Percentiles rank a stretch among this genome's conserved stretches.
phyloP scores from a whole-genome alignment of 2,888 invertebrate genomes.

The Sinelater perroti region DNA sequence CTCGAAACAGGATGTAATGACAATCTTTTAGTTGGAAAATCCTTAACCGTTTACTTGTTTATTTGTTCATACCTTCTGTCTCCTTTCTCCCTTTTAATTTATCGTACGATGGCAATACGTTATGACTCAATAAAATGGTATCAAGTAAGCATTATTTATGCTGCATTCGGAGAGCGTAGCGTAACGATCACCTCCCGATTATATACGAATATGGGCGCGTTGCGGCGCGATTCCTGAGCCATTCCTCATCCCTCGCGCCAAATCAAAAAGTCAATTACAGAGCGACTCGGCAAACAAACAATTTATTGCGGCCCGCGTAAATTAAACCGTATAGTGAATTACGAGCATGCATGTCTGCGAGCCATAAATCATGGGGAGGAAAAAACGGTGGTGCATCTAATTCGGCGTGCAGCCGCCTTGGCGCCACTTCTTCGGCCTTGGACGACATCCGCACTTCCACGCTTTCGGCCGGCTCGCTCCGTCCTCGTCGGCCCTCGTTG shows the following conservation, averaged over 20 bases:
- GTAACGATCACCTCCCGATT: too few species aligned
- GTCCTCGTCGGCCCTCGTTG: slow-evolving; percentile 16
- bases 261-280: slow-evolving; percentile 21
- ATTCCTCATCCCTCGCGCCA: slow-evolving; percentile 7
- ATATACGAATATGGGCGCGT: too few species aligned
- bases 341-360: slow-evolving; percentile 52
- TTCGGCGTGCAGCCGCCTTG: slow-evolving; percentile 56
- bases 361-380: slow-evolving; percentile 50
- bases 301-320: slow-evolving; percentile 36
- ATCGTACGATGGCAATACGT: too few species aligned
- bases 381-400: slow-evolving; percentile 55
- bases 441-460: slow-evolving; percentile 50
- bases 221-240: not conserved
- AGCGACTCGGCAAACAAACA: slow-evolving; percentile 34
- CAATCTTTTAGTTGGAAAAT: too few species aligned
- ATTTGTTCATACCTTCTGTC: too few species aligned
- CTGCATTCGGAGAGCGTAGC: too few species aligned
- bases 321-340: slow-evolving; percentile 40
- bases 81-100: too few species aligned
- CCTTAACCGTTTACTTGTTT: too few species aligned
- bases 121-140: too few species aligned
- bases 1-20: too few species aligned
- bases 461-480: not conserved
- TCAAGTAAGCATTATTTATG: too few species aligned
- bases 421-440: slow-evolving; percentile 53